These are phyloP conservation scores for Marasmarcha lunaedactyla DNA, from an alignment of 2,888 invertebrate genomes.

Conservation along the genomic window DNA sequence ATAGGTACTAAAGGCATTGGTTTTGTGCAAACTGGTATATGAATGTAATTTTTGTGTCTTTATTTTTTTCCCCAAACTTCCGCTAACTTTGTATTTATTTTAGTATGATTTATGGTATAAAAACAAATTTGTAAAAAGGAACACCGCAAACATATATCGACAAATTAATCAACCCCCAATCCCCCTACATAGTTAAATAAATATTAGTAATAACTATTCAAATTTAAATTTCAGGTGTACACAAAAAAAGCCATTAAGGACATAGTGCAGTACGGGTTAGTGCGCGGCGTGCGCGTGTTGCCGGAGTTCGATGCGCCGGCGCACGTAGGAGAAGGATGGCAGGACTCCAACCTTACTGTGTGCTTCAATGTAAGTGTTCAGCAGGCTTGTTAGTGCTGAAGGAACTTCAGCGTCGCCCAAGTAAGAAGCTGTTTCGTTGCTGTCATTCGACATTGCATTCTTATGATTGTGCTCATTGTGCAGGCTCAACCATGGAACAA, in stretches of 20 bases:
- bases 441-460: not conserved
- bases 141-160: too few species aligned
- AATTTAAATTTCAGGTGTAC: slow-evolving; percentile 66
- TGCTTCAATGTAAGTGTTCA: slow-evolving; percentile 73
- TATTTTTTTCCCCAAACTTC: too few species aligned
- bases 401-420: too few species aligned
- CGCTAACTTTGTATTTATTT: too few species aligned
- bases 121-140: too few species aligned
- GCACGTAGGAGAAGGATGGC: slow-evolving; percentile 90
- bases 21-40: too few species aligned
- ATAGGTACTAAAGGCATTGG: too few species aligned
- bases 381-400: not conserved
- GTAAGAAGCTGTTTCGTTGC: not conserved
- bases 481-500: slow-evolving; percentile 78
- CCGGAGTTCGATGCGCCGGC: slow-evolving; percentile 95
- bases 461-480: not conserved
- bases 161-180: not conserved
- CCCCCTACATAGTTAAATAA: not conserved
- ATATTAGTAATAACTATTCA: too few species aligned
- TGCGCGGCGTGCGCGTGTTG: slow-evolving; percentile 85
- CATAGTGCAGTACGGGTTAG: slow-evolving; percentile 75
- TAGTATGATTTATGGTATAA: too few species aligned
- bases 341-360: slow-evolving; percentile 74
- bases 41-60: too few species aligned
- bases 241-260: slow-evolving; percentile 63